These are phyloP conservation scores for Nowickia ferox DNA, from an alignment of 2,888 invertebrate species.

Conservation along the genomic window DNA sequence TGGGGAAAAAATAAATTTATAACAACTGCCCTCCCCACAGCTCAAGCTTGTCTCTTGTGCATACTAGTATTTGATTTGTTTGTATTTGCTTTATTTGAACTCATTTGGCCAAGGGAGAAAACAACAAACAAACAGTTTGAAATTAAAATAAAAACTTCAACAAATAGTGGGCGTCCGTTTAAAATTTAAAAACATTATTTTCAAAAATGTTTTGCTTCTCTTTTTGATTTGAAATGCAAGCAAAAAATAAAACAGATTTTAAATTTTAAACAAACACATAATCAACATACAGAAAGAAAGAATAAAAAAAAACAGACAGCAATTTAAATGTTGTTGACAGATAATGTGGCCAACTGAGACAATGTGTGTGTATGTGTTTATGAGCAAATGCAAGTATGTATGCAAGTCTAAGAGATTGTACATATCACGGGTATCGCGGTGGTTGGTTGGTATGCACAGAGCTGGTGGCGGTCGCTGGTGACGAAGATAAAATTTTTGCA, in stretches of 20 bases:
- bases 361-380: not conserved
- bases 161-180: slow-evolving; percentile 74
- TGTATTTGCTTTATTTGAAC: slow-evolving; percentile 21
- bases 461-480: slow-evolving; percentile 54
- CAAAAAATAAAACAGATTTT: slow-evolving; percentile 44
- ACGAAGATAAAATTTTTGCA: slow-evolving; percentile 70
- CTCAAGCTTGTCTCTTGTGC: slow-evolving; percentile 10
- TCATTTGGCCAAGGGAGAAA: slow-evolving; percentile 52
- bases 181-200: slow-evolving; percentile 62
- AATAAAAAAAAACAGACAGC: slow-evolving; percentile 44
- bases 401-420: not conserved
- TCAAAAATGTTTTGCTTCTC: slow-evolving; percentile 21
- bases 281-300: slow-evolving; percentile 20
- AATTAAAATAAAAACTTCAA: slow-evolving; percentile 31
- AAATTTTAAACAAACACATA: slow-evolving; percentile 42
- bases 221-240: slow-evolving; percentile 46
- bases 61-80: not conserved
- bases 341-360: slow-evolving; percentile 72
- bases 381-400: not conserved
- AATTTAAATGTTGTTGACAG: slow-evolving; percentile 75
- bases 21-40: slow-evolving; percentile 54
- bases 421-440: slow-evolving; percentile 46
- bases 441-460: slow-evolving; percentile 46
- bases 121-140: not conserved
- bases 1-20: slow-evolving; percentile 24